A percentile compares a stretch with the other conserved stretches of the same genome.
Evolutionary conservation across 2,888 invertebrate genomes (phyloP).

Genomic region (Diploptera punctata): DNA sequence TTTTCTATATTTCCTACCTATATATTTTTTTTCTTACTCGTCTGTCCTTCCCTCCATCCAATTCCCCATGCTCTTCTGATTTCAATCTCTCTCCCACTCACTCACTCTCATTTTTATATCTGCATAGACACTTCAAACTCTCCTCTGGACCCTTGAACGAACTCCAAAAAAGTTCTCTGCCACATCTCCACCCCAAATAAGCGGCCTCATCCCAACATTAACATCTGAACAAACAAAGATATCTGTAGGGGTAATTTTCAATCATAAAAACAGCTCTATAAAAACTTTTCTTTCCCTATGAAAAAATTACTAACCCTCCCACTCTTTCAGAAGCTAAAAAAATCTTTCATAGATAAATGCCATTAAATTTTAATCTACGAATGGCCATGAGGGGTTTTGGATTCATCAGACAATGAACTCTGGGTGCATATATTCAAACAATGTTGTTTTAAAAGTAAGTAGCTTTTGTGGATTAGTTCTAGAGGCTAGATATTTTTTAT

Average conservation of each 20-base stretch:
- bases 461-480: too few relatives aligned
- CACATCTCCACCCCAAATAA: neutral
- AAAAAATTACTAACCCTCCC: neutral
- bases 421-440: too few relatives aligned
- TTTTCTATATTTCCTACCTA: too few relatives aligned
- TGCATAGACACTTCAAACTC: too few relatives aligned
- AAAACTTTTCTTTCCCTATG: neutral
- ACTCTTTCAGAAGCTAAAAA: neutral
- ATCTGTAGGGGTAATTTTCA: constrained; percentile 29
- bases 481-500: too few relatives aligned
- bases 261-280: constrained; percentile 25
- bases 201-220: constrained; percentile 11
- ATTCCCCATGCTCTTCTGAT: too few relatives aligned
- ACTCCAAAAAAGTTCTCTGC: neutral
- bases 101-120: too few relatives aligned
- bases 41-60: too few relatives aligned
- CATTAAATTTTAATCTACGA: constrained; percentile 25
- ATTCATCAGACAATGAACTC: too few relatives aligned
- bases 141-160: constrained; percentile 7
- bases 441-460: too few relatives aligned
- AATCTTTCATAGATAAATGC: constrained; percentile 7
- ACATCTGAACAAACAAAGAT: constrained; percentile 31
- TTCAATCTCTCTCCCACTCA: too few relatives aligned
- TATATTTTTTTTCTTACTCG: too few relatives aligned
- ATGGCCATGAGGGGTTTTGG: neutral